Evolutionary conservation across 2,797 vertebrate species (phyloP).

Genomic region (Scolopax rusticola): DNA sequence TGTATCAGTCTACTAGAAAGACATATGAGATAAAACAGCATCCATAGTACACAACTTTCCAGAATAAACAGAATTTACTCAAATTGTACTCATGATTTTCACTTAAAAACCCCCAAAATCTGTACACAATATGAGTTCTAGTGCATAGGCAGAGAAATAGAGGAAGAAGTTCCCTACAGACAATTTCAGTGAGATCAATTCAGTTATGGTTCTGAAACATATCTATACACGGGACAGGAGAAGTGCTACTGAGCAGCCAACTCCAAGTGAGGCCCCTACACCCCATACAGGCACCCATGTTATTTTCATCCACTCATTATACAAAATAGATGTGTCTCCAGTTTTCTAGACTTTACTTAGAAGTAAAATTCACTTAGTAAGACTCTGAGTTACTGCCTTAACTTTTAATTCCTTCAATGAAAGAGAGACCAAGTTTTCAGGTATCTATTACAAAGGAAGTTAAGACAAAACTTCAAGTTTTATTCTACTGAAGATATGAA

Average conservation of each 20-base stretch:
- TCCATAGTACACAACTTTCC: background rate
- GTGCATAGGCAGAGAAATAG: rapidly evolving
- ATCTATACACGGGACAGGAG: background rate
- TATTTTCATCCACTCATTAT: background rate
- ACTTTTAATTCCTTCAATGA: background rate
- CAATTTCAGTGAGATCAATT: rapidly evolving
- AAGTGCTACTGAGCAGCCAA: background rate
- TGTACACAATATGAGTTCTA: background rate
- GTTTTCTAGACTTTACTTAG: background rate
- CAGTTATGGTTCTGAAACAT: background rate
- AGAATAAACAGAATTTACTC: background rate
- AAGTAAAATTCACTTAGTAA: background rate
- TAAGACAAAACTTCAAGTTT: background rate
- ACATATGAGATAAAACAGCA: background rate
- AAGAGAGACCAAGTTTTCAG: background rate
- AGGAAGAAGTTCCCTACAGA: background rate
- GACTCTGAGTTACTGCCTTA: background rate
- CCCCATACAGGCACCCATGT: background rate
- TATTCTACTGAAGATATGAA: background rate
- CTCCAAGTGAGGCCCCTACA: background rate
- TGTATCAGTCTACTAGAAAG: background rate
- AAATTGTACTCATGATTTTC: background rate
- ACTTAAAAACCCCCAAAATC: background rate
- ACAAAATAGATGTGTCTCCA: background rate
- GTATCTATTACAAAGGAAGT: background rate